Base-by-base conservation (phyloP, 2,797 vertebrate species). In the Fringilla coelebs region DNA sequence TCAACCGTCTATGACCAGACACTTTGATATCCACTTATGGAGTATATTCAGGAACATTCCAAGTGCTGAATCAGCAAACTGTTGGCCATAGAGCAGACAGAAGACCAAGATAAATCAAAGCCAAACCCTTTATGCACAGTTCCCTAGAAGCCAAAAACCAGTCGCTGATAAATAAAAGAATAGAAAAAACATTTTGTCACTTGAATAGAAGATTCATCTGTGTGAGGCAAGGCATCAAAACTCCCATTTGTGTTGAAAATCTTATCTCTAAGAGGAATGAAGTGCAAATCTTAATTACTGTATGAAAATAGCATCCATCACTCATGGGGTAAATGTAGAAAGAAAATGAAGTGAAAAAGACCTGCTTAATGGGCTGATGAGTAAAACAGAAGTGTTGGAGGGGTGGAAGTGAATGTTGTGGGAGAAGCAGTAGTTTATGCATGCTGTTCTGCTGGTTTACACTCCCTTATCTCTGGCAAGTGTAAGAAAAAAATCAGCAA, bases 1-100 rank as follows among this genome's bases (percentile, higher is more conserved):
- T 41, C 55, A 49, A 16, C 6, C 17, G n/a, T 0, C 2, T 4
- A 13, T 68, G 11, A 77, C 16, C 9, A 80, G 52, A 70, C 7
- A 13, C 1, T 62, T 26, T 26, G 25, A 26, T 48, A 66, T 16
- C 26, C 6, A 46, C 5, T 31, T 26, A 54, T 0, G 0, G 14
- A 74, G 4, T 51, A 32, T 40, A 24, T 70, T 80, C n/a, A 40
- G 43, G 43, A 68, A 34, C 12, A 57, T 32, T 46, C 29, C 8
- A 28, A 28, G 17, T 36, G 45, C 31, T 58, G 32, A 76, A 79
- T 31, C 15, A 66, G 24, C 6, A 70, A 83, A 66, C 9, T 34
- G 7, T 61, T 73, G 29, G 10, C 13, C 28, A 10, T 9, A 79
- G 40, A 70, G 17, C 24, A 79, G 26, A 31, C 1, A 18, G 38